phyloP scores from a whole-genome alignment of 2,888 invertebrate genomes.

The Ceratothoa steindachneri region DNA sequence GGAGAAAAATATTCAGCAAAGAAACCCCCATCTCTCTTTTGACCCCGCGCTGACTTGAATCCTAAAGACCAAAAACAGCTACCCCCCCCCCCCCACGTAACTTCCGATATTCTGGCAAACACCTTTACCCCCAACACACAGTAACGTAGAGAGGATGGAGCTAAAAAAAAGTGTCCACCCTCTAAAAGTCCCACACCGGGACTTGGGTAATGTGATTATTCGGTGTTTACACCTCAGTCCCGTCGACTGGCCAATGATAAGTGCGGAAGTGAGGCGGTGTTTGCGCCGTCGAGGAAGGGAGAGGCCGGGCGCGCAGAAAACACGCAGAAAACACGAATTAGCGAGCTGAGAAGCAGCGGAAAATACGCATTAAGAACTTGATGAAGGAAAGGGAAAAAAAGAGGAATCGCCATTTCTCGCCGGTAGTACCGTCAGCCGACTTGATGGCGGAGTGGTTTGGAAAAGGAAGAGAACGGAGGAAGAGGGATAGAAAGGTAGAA shows the following conservation, averaged over 20 bases:
- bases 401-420: too few species aligned
- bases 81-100: too few species aligned
- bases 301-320: slow-evolving; percentile 25
- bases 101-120: too few species aligned
- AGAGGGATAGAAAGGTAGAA: background rate
- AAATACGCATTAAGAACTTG: slow-evolving; percentile 20
- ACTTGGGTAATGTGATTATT: slow-evolving; percentile 3
- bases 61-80: too few species aligned
- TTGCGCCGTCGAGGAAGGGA: slow-evolving; percentile 21
- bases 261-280: slow-evolving; percentile 38
- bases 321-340: slow-evolving; percentile 38
- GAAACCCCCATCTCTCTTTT: too few species aligned
- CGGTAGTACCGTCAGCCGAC: too few species aligned
- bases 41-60: too few species aligned
- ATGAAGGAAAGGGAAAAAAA: background rate
- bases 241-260: slow-evolving; percentile 33
- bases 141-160: too few species aligned
- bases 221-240: slow-evolving; percentile 1
- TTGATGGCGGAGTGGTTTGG: too few species aligned
- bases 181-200: background rate
- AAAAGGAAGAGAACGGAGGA: background rate
- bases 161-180: too few species aligned
- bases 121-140: too few species aligned
- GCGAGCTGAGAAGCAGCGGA: slow-evolving; percentile 33
- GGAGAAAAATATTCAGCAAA: too few species aligned